Evolutionary conservation across 2,113 vertebrate genomes (phyloP).

Genomic region (Aegotheles bennettii): DNA sequence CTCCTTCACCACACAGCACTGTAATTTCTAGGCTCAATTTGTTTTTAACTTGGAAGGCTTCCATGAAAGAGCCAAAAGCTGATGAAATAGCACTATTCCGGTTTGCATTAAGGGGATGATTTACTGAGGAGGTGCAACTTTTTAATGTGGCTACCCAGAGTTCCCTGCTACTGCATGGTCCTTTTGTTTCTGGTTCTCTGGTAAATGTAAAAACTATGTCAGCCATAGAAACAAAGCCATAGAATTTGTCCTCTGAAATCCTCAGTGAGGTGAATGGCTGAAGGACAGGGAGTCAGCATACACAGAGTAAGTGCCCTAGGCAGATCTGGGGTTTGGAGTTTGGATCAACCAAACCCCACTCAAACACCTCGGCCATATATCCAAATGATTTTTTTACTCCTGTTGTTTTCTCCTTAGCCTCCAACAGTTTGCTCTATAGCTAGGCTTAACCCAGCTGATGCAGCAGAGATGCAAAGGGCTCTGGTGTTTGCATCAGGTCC

Average conservation of each 20-base stretch:
- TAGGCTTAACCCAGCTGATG: background rate
- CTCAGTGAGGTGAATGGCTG: rapidly evolving
- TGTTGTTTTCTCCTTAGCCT: rapidly evolving
- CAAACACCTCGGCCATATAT: background rate
- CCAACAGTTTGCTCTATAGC: background rate
- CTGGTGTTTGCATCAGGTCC: background rate
- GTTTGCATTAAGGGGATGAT: background rate
- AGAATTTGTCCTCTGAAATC: background rate
- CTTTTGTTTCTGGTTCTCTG: background rate
- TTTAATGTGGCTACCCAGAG: background rate
- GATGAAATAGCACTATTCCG: background rate
- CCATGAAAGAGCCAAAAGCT: background rate
- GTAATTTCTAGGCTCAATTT: background rate
- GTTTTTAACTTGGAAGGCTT: background rate
- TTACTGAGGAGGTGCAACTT: background rate
- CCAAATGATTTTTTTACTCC: background rate
- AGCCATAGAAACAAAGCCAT: background rate
- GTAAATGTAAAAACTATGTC: background rate
- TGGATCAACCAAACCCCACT: background rate
- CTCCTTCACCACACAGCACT: background rate
- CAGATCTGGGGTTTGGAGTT: background rate
- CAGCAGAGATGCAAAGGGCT: background rate
- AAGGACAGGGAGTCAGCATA: background rate
- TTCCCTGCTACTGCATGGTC: background rate
- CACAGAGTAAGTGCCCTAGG: background rate